phyloP scores from a whole-genome alignment of 2,113 vertebrate genomes.

The Petrocephalus microphthalmus region DNA sequence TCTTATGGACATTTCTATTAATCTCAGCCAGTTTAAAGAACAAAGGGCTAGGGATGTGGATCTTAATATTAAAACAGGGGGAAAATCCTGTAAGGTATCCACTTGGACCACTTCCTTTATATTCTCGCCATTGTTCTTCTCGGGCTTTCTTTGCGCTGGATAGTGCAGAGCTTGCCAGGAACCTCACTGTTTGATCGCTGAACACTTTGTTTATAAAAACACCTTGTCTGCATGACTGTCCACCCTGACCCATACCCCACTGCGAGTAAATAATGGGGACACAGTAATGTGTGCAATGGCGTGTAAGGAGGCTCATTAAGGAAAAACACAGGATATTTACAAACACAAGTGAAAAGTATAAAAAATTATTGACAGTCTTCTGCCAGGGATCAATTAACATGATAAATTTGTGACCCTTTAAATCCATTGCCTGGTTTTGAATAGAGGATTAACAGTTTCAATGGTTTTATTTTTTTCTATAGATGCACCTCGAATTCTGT shows the following conservation, averaged over 20 bases:
- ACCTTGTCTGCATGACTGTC: neutral
- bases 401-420: neutral
- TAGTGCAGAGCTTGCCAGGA: neutral
- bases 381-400: neutral
- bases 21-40: neutral
- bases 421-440: neutral
- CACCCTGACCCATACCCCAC: neutral
- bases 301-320: neutral
- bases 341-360: neutral
- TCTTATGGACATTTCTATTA: constrained; percentile 5
- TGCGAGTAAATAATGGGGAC: neutral
- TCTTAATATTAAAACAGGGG: neutral
- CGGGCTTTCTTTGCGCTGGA: neutral
- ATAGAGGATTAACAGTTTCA: neutral
- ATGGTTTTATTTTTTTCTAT: constrained; percentile 24
- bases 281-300: neutral
- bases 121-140: neutral
- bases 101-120: neutral
- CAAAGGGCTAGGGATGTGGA: constrained; percentile 8
- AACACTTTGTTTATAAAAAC: neutral
- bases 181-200: neutral
- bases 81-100: neutral
- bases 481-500: constrained; percentile 8
- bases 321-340: neutral
- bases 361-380: neutral